These are phyloP conservation scores for Tamandua tetradactyla DNA, from an alignment of 2,797 vertebrate genomes.

Conservation along the genomic window DNA sequence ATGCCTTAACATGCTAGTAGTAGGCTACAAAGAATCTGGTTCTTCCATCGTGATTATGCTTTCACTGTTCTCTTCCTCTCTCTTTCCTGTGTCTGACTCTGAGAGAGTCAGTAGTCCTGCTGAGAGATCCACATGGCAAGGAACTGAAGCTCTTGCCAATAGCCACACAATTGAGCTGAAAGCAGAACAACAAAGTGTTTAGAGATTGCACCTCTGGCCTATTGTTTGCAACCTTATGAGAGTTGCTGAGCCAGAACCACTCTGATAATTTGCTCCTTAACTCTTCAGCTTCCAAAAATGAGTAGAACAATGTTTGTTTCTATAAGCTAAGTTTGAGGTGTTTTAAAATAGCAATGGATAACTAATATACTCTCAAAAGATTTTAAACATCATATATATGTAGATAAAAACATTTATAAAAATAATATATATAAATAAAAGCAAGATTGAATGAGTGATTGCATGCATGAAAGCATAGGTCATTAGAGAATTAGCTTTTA, in stretches of 20 bases:
- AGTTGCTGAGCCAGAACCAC: not conserved
- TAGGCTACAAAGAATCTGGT: not conserved
- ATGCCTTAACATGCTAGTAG: too few relatives aligned
- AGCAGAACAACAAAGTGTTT: not conserved
- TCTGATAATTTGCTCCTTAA: not conserved
- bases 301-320: not conserved
- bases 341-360: not conserved
- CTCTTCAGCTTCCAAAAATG: not conserved
- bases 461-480: not conserved
- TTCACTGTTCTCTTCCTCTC: not conserved
- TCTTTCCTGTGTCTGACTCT: not conserved
- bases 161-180: fast-evolving
- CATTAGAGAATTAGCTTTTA: not conserved
- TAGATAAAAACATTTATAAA: too few relatives aligned
- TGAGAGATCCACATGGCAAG: not conserved
- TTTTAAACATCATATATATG: not conserved
- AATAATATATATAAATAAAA: not conserved
- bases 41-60: not conserved
- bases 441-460: not conserved
- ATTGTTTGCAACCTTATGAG: not conserved
- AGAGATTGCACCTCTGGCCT: not conserved
- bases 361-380: not conserved
- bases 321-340: not conserved
- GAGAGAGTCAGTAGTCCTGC: not conserved
- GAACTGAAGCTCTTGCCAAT: not conserved